Base-by-base conservation (phyloP, 2,113 vertebrate genomes). In the Microtus richardsoni region DNA sequence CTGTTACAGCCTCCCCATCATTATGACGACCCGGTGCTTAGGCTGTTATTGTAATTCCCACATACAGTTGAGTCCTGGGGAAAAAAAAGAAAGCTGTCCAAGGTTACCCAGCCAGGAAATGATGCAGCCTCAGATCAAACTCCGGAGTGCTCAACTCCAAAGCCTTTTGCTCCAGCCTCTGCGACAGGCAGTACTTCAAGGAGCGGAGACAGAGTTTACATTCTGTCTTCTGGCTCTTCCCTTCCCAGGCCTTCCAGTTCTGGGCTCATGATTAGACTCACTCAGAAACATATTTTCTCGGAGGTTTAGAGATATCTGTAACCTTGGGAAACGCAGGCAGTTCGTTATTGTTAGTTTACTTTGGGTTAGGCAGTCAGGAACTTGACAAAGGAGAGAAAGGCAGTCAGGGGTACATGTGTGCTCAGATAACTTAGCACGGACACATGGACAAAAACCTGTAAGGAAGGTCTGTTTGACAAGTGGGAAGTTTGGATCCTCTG, bases 341-440 rank as follows among this genome's bases (percentile, higher is more conserved):
- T 79, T 80, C 54, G 30, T 84, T 75, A 14, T 66, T 68, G 49
- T 22, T 86, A 36, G 11, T 39, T 39, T 64, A 36, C 2, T 84
- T 82, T 94, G 85, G 75, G 91, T 83, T 47, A 93, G 33, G 36
- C 84, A 77, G 88, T 75, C 88, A 87, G 90, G 91, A 74, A 84
- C 41, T 30, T 62, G 64, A 89, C 22, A 30, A 62, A 91, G 21
- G 33, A 64, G n/a, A 92, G 58, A 60, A 12, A 84, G 58, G 39
- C 26, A 78, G 58, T 39, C 60, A 22, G 22, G 66, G 10, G 16
- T 75, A 22, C 11, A 36, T 62, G 66, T 60, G 21, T 39, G 4
- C 68, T 82, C 44, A 47, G 28, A n/a, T 64, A 62, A 62, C 80
- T 47, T 91, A 47, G 71, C 26, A 68, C 33, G 52, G 33, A 36